phyloP scores from a whole-genome alignment of 2,888 invertebrate genomes.

The Loripinus fragilis region DNA sequence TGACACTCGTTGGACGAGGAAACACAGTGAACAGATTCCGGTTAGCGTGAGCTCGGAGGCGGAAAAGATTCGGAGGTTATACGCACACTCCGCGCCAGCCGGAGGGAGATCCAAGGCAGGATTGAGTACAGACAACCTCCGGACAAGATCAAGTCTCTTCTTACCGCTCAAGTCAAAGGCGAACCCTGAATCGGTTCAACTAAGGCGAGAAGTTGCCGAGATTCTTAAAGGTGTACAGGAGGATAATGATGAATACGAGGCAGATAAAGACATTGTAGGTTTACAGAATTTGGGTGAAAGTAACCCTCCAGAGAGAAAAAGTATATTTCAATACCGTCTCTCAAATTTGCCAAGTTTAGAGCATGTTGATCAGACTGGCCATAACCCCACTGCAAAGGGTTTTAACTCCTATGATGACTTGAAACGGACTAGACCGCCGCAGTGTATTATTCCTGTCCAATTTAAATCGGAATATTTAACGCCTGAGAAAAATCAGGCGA shows the following conservation, averaged over 20 bases:
- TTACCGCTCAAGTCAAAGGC: constrained; percentile 72
- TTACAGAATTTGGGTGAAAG: not conserved
- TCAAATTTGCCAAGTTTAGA: not conserved
- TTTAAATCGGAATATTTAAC: constrained; percentile 69
- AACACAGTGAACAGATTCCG: constrained; percentile 58
- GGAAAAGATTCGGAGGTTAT: constrained; percentile 68
- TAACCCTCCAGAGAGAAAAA: constrained; percentile 27
- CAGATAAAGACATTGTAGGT: constrained; percentile 34
- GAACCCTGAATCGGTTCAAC: constrained; percentile 72
- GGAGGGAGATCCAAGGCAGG: constrained; percentile 62
- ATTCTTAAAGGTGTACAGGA: constrained; percentile 73
- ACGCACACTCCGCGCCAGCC: constrained; percentile 74
- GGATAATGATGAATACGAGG: constrained; percentile 67
- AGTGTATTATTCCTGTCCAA: constrained; percentile 60
- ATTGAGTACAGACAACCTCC: constrained; percentile 60
- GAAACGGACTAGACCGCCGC: constrained; percentile 66
- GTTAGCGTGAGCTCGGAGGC: constrained; percentile 74
- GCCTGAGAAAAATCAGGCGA: constrained; percentile 67
- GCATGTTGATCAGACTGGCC: not conserved
- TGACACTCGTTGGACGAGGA: constrained; percentile 68
- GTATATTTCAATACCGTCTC: constrained; percentile 34
- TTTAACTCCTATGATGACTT: constrained; percentile 68
- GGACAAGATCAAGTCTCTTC: constrained; percentile 71
- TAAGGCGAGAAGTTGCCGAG: constrained; percentile 74
- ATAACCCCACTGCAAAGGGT: constrained; percentile 51